These are phyloP conservation scores for Cydia amplana DNA, from an alignment of 1,140 invertebrate genomes.

Conservation along the genomic window DNA sequence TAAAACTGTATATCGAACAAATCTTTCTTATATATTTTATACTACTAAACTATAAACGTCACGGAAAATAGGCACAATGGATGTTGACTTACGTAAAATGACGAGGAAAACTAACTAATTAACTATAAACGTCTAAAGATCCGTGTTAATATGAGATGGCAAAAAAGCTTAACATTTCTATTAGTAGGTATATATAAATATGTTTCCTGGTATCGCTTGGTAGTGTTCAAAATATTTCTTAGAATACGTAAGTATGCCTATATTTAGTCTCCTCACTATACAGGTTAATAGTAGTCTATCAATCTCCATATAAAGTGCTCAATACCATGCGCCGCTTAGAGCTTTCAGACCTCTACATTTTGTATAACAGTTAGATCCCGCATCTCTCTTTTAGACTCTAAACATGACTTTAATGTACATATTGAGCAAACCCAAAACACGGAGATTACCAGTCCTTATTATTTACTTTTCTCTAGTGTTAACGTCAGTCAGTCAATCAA, in stretches of 20 bases:
- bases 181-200: neutral
- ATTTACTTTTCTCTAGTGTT: neutral
- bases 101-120: neutral
- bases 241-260: neutral
- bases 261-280: neutral
- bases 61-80: no score
- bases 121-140: neutral
- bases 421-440: no score
- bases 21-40: constrained; percentile 27
- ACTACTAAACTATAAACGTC: neutral
- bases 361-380: no score
- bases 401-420: no score
- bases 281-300: neutral
- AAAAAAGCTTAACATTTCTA: neutral
- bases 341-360: neutral
- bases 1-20: constrained; percentile 15
- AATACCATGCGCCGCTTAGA: neutral
- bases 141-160: no score
- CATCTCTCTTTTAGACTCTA: no score
- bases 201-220: neutral
- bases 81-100: neutral
- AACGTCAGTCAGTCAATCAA: constrained; percentile 4
- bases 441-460: neutral
- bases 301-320: neutral
- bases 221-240: neutral